Conservation (phyloP, 2,113 vertebrate genomes). For the Verasper variegatus region DNA sequence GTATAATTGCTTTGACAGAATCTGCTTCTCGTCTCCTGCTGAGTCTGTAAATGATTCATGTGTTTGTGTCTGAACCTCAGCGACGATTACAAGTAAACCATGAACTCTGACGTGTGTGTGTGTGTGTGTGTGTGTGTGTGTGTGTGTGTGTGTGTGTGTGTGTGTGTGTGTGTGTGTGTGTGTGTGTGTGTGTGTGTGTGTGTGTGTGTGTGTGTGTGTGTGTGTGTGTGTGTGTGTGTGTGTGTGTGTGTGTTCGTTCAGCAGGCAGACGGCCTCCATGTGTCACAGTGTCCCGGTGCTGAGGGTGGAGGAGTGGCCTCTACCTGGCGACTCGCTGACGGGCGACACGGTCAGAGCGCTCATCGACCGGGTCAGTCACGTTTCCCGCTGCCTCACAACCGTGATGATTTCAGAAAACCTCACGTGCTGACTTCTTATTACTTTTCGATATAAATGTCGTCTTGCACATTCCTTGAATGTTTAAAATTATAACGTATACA, state of each 20-base stretch:
- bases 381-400: neutral
- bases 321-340: slow-evolving; percentile 87
- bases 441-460: too few relatives aligned
- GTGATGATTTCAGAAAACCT: neutral
- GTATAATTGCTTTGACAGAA: slow-evolving; percentile 42
- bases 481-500: too few relatives aligned
- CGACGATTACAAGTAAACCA: slow-evolving; percentile 45
- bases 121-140: slow-evolving; percentile 2
- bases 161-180: too few relatives aligned
- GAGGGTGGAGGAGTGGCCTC: slow-evolving; percentile 94
- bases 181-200: slow-evolving; percentile 1
- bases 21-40: slow-evolving; percentile 31
- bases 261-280: slow-evolving; percentile 83
- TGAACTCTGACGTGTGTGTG: slow-evolving; percentile 18
- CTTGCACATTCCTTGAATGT: too few relatives aligned
- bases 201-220: slow-evolving; percentile 29
- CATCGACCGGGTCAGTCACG: slow-evolving; percentile 85
- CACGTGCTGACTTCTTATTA: too few relatives aligned
- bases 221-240: neutral
- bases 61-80: slow-evolving; percentile 37
- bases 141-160: slow-evolving; percentile 27
- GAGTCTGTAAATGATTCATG: slow-evolving; percentile 44
- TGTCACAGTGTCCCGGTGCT: slow-evolving; percentile 87
- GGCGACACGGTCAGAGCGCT: slow-evolving; percentile 87
- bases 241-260: slow-evolving; percentile 50